Base-by-base conservation (phyloP, 2,888 invertebrate species). In the Julus scandinavius region DNA sequence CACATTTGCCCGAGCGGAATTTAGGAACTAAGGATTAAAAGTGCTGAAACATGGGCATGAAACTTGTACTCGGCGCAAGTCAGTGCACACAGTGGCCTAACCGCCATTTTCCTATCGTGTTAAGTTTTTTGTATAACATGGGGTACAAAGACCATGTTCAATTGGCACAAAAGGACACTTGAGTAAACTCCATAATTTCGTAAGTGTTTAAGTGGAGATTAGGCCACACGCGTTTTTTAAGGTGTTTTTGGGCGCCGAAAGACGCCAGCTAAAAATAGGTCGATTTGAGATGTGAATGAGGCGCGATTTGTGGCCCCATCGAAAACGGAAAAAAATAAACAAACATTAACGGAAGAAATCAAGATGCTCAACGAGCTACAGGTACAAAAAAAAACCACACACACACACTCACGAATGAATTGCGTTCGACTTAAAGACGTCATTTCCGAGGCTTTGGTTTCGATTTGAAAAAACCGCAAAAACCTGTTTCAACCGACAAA, bases 271-370 rank as follows among this genome's bases (percentile, higher is more conserved):
- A 72, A 72, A 72, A 72, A 72, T 72, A 72, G 72, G 20, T 1
- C 17, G 29, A 72, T 72, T 72, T 9, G 20, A 20, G 11, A 72
- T 29, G n/a, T 29, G 72, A 72, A 29, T n/a, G 1, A 7, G 2
- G 72, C 7, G 4, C 29, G n/a, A 72, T 54, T 54, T 54, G 54
- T 54, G 54, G 54, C 54, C 54, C 9, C 54, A 15, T 15, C 20
- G 20, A 17, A 72, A n/a, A 45, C 41, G 41, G 41, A 3, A 20
- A 72, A 72, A 11, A 72, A 72, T 72, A 72, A 72, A 72, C 72
- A 72, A 72, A 72, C 72, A 72, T 11, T 72, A 72, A 20, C 41
- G n/a, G 29, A 72, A 72, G 29, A 72, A 72, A 72, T 72, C 29
- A 29, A 72, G 72, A 72, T 72, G 72, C 72, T 17, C 29, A 72